A percentile compares a stretch with the other conserved stretches of the same genome.
phyloP scores from a whole-genome alignment of 2,797 vertebrate species.

The Aphelocoma californica region DNA sequence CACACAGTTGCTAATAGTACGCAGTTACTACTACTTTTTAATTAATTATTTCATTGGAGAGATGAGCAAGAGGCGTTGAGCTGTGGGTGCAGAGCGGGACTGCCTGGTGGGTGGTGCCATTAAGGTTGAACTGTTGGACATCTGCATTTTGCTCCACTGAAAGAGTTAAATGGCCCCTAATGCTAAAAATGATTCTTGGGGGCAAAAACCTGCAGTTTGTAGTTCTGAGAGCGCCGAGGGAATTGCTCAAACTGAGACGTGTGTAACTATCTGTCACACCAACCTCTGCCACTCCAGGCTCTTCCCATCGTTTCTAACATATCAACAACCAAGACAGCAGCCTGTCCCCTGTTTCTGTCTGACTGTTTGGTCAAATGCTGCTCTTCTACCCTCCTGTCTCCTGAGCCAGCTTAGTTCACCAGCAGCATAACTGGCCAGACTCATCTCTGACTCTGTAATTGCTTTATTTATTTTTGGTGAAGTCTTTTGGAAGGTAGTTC shows the following conservation, averaged over 20 bases:
- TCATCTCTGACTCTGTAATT: background rate
- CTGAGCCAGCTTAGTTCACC: background rate
- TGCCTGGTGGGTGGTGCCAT: background rate
- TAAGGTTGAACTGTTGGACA: background rate
- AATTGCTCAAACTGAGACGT: background rate
- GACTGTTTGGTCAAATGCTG: background rate
- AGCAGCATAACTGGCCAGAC: background rate
- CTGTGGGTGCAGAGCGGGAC: background rate
- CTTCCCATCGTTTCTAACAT: background rate
- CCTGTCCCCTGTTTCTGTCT: background rate
- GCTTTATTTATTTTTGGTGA: background rate
- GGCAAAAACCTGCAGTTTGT: background rate
- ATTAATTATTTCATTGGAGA: background rate
- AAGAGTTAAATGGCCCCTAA: background rate
- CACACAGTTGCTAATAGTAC: background rate
- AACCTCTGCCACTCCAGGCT: background rate
- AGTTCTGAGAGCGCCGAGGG: background rate
- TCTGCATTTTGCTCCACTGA: background rate
- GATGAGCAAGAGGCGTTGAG: rapidly evolving
- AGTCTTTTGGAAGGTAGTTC: background rate
- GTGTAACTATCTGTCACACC: background rate
- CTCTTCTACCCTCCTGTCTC: background rate
- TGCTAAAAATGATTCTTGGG: background rate
- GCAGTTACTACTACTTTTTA: background rate
- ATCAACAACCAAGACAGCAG: rapidly evolving